Evolutionary conservation across 2,888 invertebrate genomes (phyloP).

Genomic region (Perizoma affinitatum): DNA sequence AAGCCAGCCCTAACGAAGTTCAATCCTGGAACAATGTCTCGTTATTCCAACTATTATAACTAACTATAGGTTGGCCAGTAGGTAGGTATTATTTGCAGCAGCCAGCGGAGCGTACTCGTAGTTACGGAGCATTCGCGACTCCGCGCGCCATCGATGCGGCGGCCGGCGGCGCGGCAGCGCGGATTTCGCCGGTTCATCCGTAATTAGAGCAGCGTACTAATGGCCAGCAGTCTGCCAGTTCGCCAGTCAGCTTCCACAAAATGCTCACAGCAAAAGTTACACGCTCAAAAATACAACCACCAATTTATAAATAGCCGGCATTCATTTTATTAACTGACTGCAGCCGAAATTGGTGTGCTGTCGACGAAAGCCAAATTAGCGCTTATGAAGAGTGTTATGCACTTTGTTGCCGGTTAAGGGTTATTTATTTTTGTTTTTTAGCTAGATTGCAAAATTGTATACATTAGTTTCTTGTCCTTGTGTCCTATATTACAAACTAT

Average conservation of each 20-base stretch:
- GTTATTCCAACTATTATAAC: slow-evolving; percentile 19
- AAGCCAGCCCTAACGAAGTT: slow-evolving; percentile 2
- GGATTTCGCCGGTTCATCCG: slow-evolving; percentile 59
- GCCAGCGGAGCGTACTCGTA: slow-evolving; percentile 10
- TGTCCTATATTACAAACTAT: too few species aligned
- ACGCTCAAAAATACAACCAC: slow-evolving; percentile 43
- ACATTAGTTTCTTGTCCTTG: neutral
- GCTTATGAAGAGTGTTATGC: slow-evolving; percentile 24
- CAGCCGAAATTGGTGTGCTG: slow-evolving; percentile 27
- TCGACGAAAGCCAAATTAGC: slow-evolving; percentile 26
- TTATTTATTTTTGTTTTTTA: slow-evolving; percentile 13
- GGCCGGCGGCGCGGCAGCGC: slow-evolving; percentile 8
- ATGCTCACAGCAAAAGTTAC: slow-evolving; percentile 48
- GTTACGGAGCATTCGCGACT: slow-evolving; percentile 28
- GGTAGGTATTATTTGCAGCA: slow-evolving; percentile 24
- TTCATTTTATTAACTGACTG: slow-evolving; percentile 36
- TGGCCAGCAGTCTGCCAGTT: slow-evolving; percentile 52
- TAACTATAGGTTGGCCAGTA: slow-evolving; percentile 8
- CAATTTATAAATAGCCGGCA: slow-evolving; percentile 48
- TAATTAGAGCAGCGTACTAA: slow-evolving; percentile 66
- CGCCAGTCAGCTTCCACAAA: slow-evolving; percentile 44
- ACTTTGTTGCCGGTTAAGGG: slow-evolving; percentile 19
- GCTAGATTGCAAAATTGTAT: slow-evolving; percentile 7
- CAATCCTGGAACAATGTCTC: slow-evolving; percentile 16
- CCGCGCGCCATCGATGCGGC: too few species aligned